Evolutionary conservation across 2,888 invertebrate genomes (phyloP), one percentile per base, ranked within the genome.

Genomic region (Brachynemurus nebulosus): DNA sequence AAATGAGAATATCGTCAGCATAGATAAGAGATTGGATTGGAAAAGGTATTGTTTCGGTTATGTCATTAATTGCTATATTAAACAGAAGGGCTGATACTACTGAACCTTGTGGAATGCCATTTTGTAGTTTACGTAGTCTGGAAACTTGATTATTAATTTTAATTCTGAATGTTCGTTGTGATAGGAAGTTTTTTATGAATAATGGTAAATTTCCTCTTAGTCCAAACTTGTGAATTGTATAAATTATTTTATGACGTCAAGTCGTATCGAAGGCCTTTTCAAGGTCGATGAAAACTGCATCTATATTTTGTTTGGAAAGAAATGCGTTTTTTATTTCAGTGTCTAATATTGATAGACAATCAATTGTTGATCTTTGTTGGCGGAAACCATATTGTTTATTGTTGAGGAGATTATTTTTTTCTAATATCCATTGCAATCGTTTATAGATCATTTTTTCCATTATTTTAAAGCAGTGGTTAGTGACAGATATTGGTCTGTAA

Each of bases 191-290:
- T 7, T 23, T 20, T 1, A 50, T 42, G 23, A 47, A 51, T 1
- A 27, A 39, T 1, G 43, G 17, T 4, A 44, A 44, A 27, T 46
- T 45, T 1, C 50, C 50, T 16, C 33, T 37, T n/a, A 49, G 43
- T n/a, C 46, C 35, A 3, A 35, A 21, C 33, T 47, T 34, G 4
- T n/a, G 11, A 5, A 50, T 40, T 9, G 48, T 45, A 30, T 46
- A 21, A 8, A 52, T 16, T 2, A 50, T 42, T 19, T 49, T 33
- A 12, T 45, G 45, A 34, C 37, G 45, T 50, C 48, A 51, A 2
- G 50, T 40, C 7, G 33, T 45, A 21, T 51, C 50, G 19, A 49
- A 53, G 1, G 52, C 52, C 25, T 52, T 51, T 37, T 52, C 51
- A 12, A 51, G 43, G 21, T 51, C 48, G 30, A 51, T 17, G 7